Evolutionary conservation across 2,888 invertebrate genomes (phyloP).

Genomic region (Synanthedon myopaeformis): DNA sequence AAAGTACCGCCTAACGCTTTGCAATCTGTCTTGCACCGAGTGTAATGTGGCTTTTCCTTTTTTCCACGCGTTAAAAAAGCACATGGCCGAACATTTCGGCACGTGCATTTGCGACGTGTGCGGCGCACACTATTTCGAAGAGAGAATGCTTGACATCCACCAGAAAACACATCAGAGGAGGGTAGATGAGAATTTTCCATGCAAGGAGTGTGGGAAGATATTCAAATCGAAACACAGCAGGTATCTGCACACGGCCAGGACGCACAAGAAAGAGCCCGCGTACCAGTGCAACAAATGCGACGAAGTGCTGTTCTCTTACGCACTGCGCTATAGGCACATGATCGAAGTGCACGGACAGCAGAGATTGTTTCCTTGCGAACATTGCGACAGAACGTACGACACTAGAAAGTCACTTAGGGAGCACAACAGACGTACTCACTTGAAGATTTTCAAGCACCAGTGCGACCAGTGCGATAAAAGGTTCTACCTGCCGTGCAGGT

Average conservation of each 20-base stretch:
- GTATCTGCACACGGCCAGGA: slow-evolving; percentile 39
- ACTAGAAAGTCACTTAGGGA: slow-evolving; percentile 47
- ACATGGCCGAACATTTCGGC: slow-evolving; percentile 55
- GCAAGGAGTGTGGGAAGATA: slow-evolving; percentile 56
- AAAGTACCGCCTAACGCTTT: slow-evolving; percentile 33
- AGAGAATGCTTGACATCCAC: slow-evolving; percentile 51
- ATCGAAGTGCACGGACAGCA: slow-evolving; percentile 47
- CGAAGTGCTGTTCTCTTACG: slow-evolving; percentile 44
- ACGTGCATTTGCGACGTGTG: slow-evolving; percentile 52
- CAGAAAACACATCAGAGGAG: slow-evolving; percentile 42
- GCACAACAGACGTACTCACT: slow-evolving; percentile 44
- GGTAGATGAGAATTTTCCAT: slow-evolving; percentile 53
- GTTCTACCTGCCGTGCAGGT: slow-evolving; percentile 53
- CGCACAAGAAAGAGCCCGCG: slow-evolving; percentile 48
- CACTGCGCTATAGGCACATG: slow-evolving; percentile 44
- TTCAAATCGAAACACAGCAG: slow-evolving; percentile 52
- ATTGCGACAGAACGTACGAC: slow-evolving; percentile 52
- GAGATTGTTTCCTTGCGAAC: slow-evolving; percentile 41
- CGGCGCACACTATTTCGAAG: slow-evolving; percentile 59
- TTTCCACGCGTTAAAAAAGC: slow-evolving; percentile 49
- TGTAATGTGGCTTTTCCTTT: slow-evolving; percentile 29
- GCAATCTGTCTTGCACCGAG: slow-evolving; percentile 29
- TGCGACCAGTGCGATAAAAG: slow-evolving; percentile 67
- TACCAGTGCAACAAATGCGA: slow-evolving; percentile 56
- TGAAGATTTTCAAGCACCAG: slow-evolving; percentile 55